Conservation (phyloP, 2,888 invertebrate genomes). For the Chamaedrilus cognettii region DNA sequence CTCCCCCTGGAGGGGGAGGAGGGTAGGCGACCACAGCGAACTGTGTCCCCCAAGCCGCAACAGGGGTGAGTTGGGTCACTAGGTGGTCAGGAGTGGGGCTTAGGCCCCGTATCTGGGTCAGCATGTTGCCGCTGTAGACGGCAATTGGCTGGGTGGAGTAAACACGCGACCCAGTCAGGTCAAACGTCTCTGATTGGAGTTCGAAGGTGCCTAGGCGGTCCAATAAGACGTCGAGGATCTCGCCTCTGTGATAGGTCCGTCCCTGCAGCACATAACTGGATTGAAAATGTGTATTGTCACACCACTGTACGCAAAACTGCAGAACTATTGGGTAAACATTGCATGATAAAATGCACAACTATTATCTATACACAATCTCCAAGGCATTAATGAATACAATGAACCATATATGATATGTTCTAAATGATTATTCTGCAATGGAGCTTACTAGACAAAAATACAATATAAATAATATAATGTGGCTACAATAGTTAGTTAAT, state of each 20-base stretch:
- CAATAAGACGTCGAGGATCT: background rate
- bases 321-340: too few species aligned
- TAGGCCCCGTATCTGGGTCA: background rate
- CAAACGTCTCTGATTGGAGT: background rate
- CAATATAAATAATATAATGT: too few species aligned
- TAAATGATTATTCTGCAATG: too few species aligned
- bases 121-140: background rate
- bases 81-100: background rate
- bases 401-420: too few species aligned
- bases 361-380: background rate
- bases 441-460: too few species aligned
- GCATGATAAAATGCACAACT: too few species aligned
- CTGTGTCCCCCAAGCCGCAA: background rate
- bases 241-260: background rate
- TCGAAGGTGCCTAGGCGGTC: background rate
- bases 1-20: background rate
- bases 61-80: background rate
- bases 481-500: too few species aligned
- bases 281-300: too few species aligned
- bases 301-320: too few species aligned
- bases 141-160: slow-evolving; percentile 2
- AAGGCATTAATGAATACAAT: too few species aligned
- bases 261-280: too few species aligned
- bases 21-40: background rate
- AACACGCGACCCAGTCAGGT: background rate